These are phyloP conservation scores for Zonitis immaculata DNA, from an alignment of 2,888 invertebrate genomes.

Conservation along the genomic window DNA sequence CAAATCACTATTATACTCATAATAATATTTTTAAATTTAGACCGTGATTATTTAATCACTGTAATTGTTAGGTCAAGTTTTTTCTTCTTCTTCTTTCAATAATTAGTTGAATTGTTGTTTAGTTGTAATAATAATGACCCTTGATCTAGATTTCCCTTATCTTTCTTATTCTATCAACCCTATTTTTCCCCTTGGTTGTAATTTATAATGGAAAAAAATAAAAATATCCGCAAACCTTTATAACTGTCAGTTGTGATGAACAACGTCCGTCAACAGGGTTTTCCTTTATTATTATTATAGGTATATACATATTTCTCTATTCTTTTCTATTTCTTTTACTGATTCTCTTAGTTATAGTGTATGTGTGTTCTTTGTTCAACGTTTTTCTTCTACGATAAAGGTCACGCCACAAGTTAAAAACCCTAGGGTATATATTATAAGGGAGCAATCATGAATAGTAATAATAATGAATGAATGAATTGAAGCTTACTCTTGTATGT, in stretches of 20 bases:
- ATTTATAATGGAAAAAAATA: neutral
- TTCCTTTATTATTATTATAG: neutral
- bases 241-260: constrained; percentile 19
- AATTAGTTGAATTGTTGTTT: constrained; percentile 1
- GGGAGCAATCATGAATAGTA: constrained; percentile 31
- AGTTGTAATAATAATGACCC: neutral
- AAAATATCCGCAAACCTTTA: constrained; percentile 17
- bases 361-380: constrained; percentile 2
- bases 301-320: neutral
- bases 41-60: neutral
- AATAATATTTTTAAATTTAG: neutral
- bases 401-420: constrained; percentile 41
- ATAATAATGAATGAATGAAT: constrained; percentile 17
- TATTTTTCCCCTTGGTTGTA: neutral
- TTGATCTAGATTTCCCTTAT: neutral
- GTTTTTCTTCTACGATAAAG: constrained; percentile 23
- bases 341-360: neutral
- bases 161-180: neutral
- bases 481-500: neutral
- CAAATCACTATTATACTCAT: neutral
- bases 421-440: constrained; percentile 18
- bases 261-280: constrained; percentile 21
- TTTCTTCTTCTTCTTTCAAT: too few species aligned
- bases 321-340: neutral
- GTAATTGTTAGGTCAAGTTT: neutral